Evolutionary conservation across 2,797 vertebrate genomes (phyloP), one percentile per base, ranked within the genome.

Genomic region (Sebastiscus albofasciatus): DNA sequence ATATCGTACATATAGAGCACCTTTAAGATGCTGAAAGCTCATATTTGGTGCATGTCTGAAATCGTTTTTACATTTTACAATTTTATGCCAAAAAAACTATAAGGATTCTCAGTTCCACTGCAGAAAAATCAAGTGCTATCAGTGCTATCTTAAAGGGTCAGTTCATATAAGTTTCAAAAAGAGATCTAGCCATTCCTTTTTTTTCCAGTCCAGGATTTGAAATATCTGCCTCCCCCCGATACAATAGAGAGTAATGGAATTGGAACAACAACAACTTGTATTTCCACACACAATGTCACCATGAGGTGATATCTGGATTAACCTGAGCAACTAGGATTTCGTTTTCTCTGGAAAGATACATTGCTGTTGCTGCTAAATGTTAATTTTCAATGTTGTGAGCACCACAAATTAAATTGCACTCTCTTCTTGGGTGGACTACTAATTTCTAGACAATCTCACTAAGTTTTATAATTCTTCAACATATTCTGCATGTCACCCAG

Each of bases 341-440:
- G 2, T 60, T 58, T 18, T 27, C 3, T 46, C 42, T 46, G 42
- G 42, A 29, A 42, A 42, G 13, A 65, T 18, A 59, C 24, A 14
- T 14, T 56, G 31, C 34, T 54, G 20, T 54, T 22, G 22, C 20
- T 33, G 42, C 42, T 46, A 46, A 46, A 46, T 46, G 16, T 46
- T 46, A 46, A 46, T 46, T 46, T 46, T 46, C 42, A 46, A 46
- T 46, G 42, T 16, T 46, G 42, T 46, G 42, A 46, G 42, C 42
- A 46, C 42, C 16, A 0, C 16, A 46, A 46, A 46, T 46, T 6
- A 46, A 46, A 46, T 0, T 46, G 42, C 42, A 46, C 0, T 46
- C 42, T 46, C 14, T 46, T 46, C 42, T 46, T 46, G 0, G 42
- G 42, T 46, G 42, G 16, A 46, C 42, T 46, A 46, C 42, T 46